Evolutionary conservation across 2,888 invertebrate species (phyloP), one percentile per base, ranked within the genome.

Genomic region (Drosophila quinaria): DNA sequence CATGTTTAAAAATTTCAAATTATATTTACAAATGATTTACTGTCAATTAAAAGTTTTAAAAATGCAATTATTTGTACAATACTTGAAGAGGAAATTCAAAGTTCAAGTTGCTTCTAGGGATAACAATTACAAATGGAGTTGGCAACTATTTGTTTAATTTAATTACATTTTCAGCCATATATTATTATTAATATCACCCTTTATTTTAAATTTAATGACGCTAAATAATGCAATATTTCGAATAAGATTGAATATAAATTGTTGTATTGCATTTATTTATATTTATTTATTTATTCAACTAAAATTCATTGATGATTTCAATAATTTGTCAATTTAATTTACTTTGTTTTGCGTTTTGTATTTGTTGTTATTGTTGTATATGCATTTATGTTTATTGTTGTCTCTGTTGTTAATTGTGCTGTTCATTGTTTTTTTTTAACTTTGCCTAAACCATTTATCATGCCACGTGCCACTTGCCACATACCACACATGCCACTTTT

Each of bases 311-410:
- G 41, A 15, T 17, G 4, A 41, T 41, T 8, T n/a, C 0, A 39
- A 39, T 3, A 15, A 39, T 4, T 11, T 11, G 15, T 22, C 10
- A 46, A 33, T 17, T 41, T 31, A 15, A 37, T 33, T 4, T 10
- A 19, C 37, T 35, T 39, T 31, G 15, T 13, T 13, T 58, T 19
- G 39, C n/a, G 25, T 11, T 39, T 10, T 39, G 9, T 29, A 15
- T 25, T 11, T 39, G 39, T 41, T 42, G 31, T 22, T 50, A 15
- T 31, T 54, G 47, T 46, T 51, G 52, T 10, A 22, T 44, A 33
- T 10, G 33, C 33, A 33, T 42, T 31, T 49, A 11, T 54, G 10
- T 31, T 54, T 35, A n/a, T 25, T 52, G 17, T 58, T 37, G 52
- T 49, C 17, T 33, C 50, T 22, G 13, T 29, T 25, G 46, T 49